Base-by-base conservation (phyloP, 2,113 vertebrate genomes). In the Rafetus swinhoei region DNA sequence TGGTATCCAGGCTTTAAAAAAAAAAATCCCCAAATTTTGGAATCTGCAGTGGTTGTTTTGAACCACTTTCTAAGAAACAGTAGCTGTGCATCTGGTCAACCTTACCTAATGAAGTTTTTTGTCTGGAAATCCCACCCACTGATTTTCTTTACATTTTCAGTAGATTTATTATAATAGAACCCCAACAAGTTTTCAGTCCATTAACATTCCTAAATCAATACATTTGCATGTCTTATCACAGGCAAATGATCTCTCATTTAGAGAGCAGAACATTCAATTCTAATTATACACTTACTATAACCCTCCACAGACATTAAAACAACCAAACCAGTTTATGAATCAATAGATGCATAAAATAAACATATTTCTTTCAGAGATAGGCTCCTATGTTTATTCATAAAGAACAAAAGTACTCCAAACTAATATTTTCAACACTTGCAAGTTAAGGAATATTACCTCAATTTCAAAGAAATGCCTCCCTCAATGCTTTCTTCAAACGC, bases 381-480 rank as follows among this genome's bases (percentile, higher is more conserved):
- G 93, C 89, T 95, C 86, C 88, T 96, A 83, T 85, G 86, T 93
- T 97, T 97, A 93, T 95, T 95, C 96, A 93, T 97, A 95, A 95
- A 96, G 91, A 96, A 92, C 84, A 69, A 92, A 95, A 95, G 54
- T 86, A 91, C 85, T 95, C 93, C 84, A 97, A 98, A 97, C 96
- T 93, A 97, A 95, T 96, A 95, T 94, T 98, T 97, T 98, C 96
- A 97, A 96, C 86, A 89, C 85, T 79, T 88, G 91, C 96, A 97
- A 97, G 97, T 96, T 96, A 92, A 97, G 84, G 95, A 97, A 95
- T 97, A 98, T 97, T 97, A 97, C 95, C 95, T 96, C 91, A 39
- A 95, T 97, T 98, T 98, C 96, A 97, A 92, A 97, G 92, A 97
- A 98, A 98, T 98, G 96, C 94, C 95, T 98, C 96, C 97, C 97